A percentile compares a stretch with the other conserved stretches of the same genome.
These are phyloP conservation scores for Ardeotis arabs DNA, from an alignment of 2,113 vertebrate genomes.

Conservation along the genomic window DNA sequence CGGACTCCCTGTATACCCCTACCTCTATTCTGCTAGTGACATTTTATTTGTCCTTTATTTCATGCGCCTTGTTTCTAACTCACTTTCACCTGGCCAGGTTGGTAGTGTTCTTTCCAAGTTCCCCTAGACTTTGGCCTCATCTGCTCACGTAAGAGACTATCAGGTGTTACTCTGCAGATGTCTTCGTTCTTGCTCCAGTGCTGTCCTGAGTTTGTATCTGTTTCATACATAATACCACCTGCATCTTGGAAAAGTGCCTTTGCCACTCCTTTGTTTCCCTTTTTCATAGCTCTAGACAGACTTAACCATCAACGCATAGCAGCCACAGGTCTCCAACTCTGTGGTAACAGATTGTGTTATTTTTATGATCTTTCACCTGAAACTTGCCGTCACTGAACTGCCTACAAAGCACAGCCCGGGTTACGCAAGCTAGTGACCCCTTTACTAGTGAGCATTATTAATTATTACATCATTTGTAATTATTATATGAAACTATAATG, in stretches of 20 bases:
- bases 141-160: neutral
- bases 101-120: neutral
- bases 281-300: neutral
- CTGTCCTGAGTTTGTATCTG: neutral
- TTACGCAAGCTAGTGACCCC: neutral
- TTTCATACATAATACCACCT: neutral
- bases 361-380: neutral
- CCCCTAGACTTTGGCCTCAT: neutral
- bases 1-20: neutral
- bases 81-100: neutral
- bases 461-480: neutral
- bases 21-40: neutral
- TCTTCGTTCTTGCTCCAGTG: neutral
- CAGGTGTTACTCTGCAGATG: neutral
- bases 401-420: neutral
- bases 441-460: neutral
- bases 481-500: neutral
- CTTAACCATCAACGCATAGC: neutral
- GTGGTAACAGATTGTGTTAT: neutral
- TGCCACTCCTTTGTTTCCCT: neutral
- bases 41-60: neutral
- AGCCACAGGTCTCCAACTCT: neutral
- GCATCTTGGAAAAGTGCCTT: neutral
- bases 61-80: neutral
- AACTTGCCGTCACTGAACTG: neutral